A percentile compares a stretch with the other conserved stretches of the same genome.
These are phyloP conservation scores for Plutella xylostella DNA, from an alignment of 2,888 invertebrate species.

Conservation along the genomic window DNA sequence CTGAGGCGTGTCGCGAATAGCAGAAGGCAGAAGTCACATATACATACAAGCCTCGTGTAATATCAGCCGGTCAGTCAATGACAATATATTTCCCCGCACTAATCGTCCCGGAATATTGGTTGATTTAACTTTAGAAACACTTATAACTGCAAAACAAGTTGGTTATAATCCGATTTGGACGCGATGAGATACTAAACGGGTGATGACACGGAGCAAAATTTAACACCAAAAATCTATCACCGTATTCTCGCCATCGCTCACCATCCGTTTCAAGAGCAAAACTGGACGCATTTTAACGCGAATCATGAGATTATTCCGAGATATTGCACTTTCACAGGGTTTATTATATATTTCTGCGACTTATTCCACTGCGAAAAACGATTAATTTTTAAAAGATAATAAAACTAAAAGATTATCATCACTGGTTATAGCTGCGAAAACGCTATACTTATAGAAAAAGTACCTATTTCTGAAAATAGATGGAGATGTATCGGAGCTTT, in stretches of 20 bases:
- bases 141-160: conserved; percentile 51
- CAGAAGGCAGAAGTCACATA: conserved; percentile 69
- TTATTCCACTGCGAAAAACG: conserved; percentile 53
- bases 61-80: conserved; percentile 72
- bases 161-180: conserved; percentile 45
- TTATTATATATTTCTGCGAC: conserved; percentile 51
- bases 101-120: conserved; percentile 48
- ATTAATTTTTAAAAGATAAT: conserved; percentile 67
- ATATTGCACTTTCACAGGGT: conserved; percentile 62
- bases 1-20: conserved; percentile 71
- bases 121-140: conserved; percentile 47
- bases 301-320: conserved; percentile 56
- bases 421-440: conserved; percentile 74
- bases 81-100: conserved; percentile 64
- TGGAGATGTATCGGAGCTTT: conserved; percentile 71
- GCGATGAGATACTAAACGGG: conserved; percentile 55
- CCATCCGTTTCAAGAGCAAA: conserved; percentile 67
- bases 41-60: conserved; percentile 71
- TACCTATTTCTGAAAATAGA: conserved; percentile 80
- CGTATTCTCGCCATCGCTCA: conserved; percentile 70
- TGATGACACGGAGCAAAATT: conserved; percentile 67
- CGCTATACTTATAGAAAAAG: conserved; percentile 71
- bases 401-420: conserved; percentile 73
- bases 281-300: conserved; percentile 68
- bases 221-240: conserved; percentile 71